Base-by-base conservation (phyloP, 2,888 invertebrate species). In the Xestia rhomboidea region DNA sequence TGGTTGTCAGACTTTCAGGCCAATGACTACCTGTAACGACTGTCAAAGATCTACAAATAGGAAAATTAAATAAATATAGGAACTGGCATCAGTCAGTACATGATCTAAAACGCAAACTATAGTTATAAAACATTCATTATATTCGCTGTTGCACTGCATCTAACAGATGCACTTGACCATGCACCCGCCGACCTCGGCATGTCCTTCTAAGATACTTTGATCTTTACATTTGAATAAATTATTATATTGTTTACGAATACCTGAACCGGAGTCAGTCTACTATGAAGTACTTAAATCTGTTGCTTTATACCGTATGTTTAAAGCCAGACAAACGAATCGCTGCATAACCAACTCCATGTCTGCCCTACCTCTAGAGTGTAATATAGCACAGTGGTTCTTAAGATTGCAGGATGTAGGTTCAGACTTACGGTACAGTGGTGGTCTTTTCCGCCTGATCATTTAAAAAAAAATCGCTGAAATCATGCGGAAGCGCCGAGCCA, bases 201-300 rank as follows among this genome's bases (percentile, higher is more conserved):
- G 83, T 83, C 85, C 87, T 86, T 80, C 63, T n/a, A 49, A 49
- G 49, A 83, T 79, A 78, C 82, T 87, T 79, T 85, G 85, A 73
- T 79, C 79, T 87, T 87, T 87, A 71, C n/a, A 73, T 70, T n/a
- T 73, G 69, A 77, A 84, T 86, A 81, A 30, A 81, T 85, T 77
- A 77, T 73, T 72, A 75, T 70, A 64, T 63, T 83, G 73, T 80
- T 75, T 71, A 70, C 27, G 34, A 66, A 83, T 67, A 66, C 27
- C 27, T 68, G 49, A 57, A 24, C 68, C 51, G 67, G 68, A 78
- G 57, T 51, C 60, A 34, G 44, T 62, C 21, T 70, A 41, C 38
- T 69, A 34, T 68, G 38, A 15, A 38, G 10, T 46, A 24, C 24
- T 73, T 73, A 46, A 60, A 44, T 64, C 64, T 41, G 15, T 30